Conservation (phyloP, 2,888 invertebrate species). For the Neoscelio sp. region DNA sequence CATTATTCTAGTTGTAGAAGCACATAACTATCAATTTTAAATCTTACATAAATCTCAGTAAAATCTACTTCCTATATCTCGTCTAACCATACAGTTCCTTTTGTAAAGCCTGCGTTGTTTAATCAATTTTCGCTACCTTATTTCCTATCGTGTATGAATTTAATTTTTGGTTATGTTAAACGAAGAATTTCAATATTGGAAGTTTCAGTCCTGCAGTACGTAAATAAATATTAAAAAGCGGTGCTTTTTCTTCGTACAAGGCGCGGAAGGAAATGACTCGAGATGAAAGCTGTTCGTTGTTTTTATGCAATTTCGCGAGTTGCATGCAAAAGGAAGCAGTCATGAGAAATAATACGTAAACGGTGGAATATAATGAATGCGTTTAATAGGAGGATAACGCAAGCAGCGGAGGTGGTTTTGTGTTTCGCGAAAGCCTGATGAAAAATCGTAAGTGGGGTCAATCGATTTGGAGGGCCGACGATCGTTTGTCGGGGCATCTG, state of each 20-base stretch:
- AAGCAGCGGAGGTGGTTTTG: neutral
- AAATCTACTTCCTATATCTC: no score
- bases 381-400: constrained; percentile 13
- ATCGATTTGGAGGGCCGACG: constrained; percentile 50
- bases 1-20: no score
- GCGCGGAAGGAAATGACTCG: constrained; percentile 25
- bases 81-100: no score
- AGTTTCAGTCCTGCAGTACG: neutral
- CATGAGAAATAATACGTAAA: constrained; percentile 29
- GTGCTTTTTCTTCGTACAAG: constrained; percentile 8
- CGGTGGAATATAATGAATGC: constrained; percentile 21
- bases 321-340: constrained; percentile 32
- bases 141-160: no score
- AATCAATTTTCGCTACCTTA: neutral
- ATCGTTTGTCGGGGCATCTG: constrained; percentile 56
- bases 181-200: constrained; percentile 13
- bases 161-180: neutral
- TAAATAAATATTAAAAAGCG: constrained; percentile 38
- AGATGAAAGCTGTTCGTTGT: constrained; percentile 36
- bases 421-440: constrained; percentile 30
- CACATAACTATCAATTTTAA: no score
- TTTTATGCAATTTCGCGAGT: constrained; percentile 13
- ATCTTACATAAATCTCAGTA: no score
- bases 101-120: neutral
- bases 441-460: constrained; percentile 47